Conservation (phyloP, 2,113 vertebrate species). For the Chascanopsetta lugubris region DNA sequence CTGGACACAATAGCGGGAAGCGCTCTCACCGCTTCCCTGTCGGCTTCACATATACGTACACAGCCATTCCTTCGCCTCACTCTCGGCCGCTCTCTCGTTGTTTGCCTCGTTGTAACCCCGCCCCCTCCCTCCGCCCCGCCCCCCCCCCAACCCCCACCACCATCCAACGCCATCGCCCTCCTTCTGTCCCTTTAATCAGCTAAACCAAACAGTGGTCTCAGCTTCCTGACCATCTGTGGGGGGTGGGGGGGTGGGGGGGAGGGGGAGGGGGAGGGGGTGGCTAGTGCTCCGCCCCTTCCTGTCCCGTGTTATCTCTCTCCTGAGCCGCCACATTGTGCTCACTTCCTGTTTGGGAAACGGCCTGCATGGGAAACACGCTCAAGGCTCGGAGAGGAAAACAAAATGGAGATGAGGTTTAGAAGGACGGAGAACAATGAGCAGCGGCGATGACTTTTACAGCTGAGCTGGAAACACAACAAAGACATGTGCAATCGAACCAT, state of each 20-base stretch:
- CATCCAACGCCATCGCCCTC: background rate
- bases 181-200: slow-evolving; percentile 52
- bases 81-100: slow-evolving; percentile 9
- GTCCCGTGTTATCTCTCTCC: slow-evolving; percentile 62
- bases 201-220: slow-evolving; percentile 56
- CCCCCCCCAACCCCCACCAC: slow-evolving; percentile 11
- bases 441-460: slow-evolving; percentile 46
- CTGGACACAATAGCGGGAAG: slow-evolving; percentile 79
- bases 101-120: background rate
- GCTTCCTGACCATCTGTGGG: slow-evolving; percentile 74
- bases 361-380: too few species aligned
- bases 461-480: slow-evolving; percentile 7
- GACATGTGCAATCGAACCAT: too few species aligned
- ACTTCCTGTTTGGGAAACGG: slow-evolving; percentile 72
- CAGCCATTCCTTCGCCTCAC: slow-evolving; percentile 15
- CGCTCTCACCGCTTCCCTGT: slow-evolving; percentile 56
- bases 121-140: background rate
- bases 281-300: slow-evolving; percentile 68
- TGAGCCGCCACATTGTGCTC: slow-evolving; percentile 69
- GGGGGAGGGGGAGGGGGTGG: too few species aligned
- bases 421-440: slow-evolving; percentile 36
- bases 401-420: slow-evolving; percentile 3
- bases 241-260: too few species aligned
- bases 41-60: slow-evolving; percentile 6
- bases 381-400: slow-evolving; percentile 22